Conservation (phyloP, 30 jellyfish, hydroid and myxozoan genomes). For the Aurelia sp. region DNA sequence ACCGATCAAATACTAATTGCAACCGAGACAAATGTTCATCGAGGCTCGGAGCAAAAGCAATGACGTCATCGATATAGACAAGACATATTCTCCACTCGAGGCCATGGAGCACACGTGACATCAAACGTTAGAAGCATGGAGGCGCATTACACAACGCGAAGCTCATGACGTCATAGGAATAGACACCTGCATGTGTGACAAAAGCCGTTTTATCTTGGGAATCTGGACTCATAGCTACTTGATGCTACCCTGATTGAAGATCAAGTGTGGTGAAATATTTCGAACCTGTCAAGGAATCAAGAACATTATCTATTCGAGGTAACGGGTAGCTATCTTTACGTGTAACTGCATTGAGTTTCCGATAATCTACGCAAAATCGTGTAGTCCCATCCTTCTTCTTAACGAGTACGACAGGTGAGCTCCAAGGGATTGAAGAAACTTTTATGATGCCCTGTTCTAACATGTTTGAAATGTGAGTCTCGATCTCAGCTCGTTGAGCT, state of each 20-base stretch:
- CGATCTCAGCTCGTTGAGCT: slow-evolving; percentile 10
- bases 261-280: slow-evolving; percentile 2
- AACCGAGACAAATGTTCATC: slow-evolving; percentile 52
- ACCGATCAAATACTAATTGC: slow-evolving; percentile 41
- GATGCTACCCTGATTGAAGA: slow-evolving; percentile 18
- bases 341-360: slow-evolving; percentile 42
- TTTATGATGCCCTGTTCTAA: too few relatives aligned
- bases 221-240: slow-evolving; percentile 13
- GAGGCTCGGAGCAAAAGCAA: slow-evolving; percentile 25
- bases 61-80: slow-evolving; percentile 50
- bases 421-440: slow-evolving; percentile 54
- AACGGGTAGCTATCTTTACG: not conserved
- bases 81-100: slow-evolving; percentile 49
- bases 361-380: slow-evolving; percentile 41
- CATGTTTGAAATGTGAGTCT: not conserved
- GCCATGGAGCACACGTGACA: slow-evolving; percentile 29
- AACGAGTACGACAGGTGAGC: slow-evolving; percentile 64
- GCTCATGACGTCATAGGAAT: not conserved
- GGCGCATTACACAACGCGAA: slow-evolving; percentile 40
- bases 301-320: slow-evolving; percentile 12
- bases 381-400: slow-evolving; percentile 5
- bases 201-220: slow-evolving; percentile 4
- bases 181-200: not conserved
- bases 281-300: slow-evolving; percentile 3
- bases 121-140: slow-evolving; percentile 48